Evolutionary conservation across 2,888 invertebrate species (phyloP).

Genomic region (Drosophila subsilvestris): DNA sequence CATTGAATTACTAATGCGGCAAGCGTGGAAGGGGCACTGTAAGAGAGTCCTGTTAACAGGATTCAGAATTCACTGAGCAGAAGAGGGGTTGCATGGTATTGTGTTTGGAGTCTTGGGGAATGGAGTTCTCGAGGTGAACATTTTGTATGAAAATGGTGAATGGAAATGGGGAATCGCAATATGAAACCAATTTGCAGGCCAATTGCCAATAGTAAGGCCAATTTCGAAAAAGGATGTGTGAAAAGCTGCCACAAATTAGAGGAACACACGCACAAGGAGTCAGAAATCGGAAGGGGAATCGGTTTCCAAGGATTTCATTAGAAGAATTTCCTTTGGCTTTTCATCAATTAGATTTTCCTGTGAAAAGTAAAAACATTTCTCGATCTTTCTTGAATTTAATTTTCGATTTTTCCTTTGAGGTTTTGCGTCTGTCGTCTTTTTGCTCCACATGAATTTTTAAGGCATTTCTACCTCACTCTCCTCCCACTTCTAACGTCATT

Average conservation of each 20-base stretch:
- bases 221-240: neutral
- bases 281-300: neutral
- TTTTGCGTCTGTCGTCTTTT: neutral
- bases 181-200: neutral
- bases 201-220: neutral
- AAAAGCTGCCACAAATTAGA: neutral
- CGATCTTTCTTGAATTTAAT: neutral
- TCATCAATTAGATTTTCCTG: neutral
- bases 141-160: neutral
- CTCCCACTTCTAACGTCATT: neutral
- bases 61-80: constrained; percentile 22
- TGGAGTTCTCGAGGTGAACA: neutral
- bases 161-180: neutral
- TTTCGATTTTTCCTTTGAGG: neutral
- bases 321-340: neutral
- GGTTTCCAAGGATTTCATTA: neutral
- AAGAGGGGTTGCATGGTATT: constrained; percentile 17
- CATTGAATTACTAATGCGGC: constrained; percentile 38
- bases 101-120: neutral
- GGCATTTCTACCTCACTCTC: neutral
- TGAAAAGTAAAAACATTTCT: neutral
- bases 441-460: neutral
- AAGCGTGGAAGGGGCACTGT: neutral
- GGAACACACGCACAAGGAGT: neutral
- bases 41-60: constrained; percentile 7